Percentiles rank a stretch among this genome's conserved stretches.
These are phyloP conservation scores for Eudemis profundana DNA, from an alignment of 2,888 invertebrate species.

Conservation along the genomic window DNA sequence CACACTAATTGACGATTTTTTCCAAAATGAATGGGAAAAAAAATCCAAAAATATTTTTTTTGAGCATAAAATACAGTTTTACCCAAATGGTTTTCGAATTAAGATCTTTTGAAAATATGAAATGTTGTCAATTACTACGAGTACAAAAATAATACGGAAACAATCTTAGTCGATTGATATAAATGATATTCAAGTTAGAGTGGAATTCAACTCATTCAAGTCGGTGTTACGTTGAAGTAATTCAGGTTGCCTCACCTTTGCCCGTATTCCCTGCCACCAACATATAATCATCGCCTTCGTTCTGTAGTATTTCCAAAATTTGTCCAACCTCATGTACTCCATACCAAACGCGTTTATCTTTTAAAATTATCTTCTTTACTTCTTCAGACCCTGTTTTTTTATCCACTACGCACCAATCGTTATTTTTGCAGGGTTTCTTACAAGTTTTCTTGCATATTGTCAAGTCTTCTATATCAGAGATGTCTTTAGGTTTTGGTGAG, in stretches of 20 bases:
- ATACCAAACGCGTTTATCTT: conserved; percentile 76
- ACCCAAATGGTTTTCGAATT: too few relatives aligned
- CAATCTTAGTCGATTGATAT: too few relatives aligned
- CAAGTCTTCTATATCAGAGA: conserved; percentile 65
- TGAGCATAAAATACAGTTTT: too few relatives aligned
- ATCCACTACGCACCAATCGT: conserved; percentile 63
- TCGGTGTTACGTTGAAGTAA: too few relatives aligned
- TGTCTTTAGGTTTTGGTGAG: conserved; percentile 55
- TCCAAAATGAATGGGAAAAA: too few relatives aligned
- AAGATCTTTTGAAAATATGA: too few relatives aligned
- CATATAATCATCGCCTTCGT: conserved; percentile 76
- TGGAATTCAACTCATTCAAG: too few relatives aligned
- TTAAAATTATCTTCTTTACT: conserved; percentile 54
- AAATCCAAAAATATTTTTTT: too few relatives aligned
- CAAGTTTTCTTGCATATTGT: conserved; percentile 50
- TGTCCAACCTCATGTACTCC: conserved; percentile 76
- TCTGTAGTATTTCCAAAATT: conserved; percentile 72
- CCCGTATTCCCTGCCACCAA: conserved; percentile 90
- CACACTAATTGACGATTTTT: too few relatives aligned
- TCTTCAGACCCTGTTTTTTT: conserved; percentile 48
- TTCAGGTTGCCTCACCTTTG: conserved; percentile 74
- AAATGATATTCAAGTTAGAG: too few relatives aligned
- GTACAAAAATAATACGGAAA: too few relatives aligned
- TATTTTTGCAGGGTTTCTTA: conserved; percentile 48
- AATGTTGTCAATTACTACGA: too few relatives aligned